phyloP scores from a whole-genome alignment of 2,888 invertebrate species.

The Parochlus steinenii region DNA sequence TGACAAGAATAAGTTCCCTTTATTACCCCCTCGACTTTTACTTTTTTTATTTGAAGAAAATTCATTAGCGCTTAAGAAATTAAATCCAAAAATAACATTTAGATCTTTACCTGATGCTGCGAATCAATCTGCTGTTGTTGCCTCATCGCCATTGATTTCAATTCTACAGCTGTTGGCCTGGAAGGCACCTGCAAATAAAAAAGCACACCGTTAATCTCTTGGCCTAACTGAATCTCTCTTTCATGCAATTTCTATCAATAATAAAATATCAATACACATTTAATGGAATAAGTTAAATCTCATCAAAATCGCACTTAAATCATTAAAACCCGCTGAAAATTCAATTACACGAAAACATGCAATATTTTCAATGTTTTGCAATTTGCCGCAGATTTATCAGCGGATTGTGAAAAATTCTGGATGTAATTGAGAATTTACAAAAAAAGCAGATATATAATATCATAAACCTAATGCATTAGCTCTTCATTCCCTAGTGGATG shows the following conservation, averaged over 20 bases:
- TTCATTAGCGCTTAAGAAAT: background rate
- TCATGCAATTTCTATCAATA: constrained; percentile 11
- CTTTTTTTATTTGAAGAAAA: too few species aligned
- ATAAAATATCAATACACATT: background rate
- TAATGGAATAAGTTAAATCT: background rate
- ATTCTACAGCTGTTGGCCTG: constrained; percentile 86
- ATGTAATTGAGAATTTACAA: too few species aligned
- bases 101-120: constrained; percentile 44
- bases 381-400: too few species aligned
- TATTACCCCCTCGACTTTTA: too few species aligned
- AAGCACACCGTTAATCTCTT: constrained; percentile 14
- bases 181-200: constrained; percentile 61
- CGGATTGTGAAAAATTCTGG: too few species aligned
- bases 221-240: constrained; percentile 4
- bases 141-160: constrained; percentile 93
- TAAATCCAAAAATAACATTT: background rate
- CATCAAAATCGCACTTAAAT: too few species aligned
- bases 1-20: too few species aligned
- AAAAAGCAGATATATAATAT: too few species aligned
- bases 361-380: too few species aligned
- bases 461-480: too few species aligned
- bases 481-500: too few species aligned
- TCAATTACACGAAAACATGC: background rate
- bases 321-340: background rate
- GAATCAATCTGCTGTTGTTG: constrained; percentile 97